Base-by-base conservation (phyloP, 2,113 vertebrate species). In the Cromileptes altivelis region DNA sequence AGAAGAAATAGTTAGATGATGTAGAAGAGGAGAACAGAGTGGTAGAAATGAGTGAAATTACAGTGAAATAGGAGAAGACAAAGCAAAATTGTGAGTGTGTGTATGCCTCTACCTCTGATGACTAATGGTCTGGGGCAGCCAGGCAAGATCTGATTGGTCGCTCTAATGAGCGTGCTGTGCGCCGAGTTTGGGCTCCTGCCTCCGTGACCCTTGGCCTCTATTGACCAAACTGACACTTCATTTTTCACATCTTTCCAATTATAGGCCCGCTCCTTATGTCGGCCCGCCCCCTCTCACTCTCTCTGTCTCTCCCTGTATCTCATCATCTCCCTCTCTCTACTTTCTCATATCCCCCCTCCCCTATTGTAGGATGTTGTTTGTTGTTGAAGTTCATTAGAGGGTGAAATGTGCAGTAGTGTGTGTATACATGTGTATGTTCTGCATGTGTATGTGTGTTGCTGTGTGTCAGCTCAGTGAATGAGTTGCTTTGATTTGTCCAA, bases 211-310 rank as follows among this genome's bases (percentile, higher is more conserved):
- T 97, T 97, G 96, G 92, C 97, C 97, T 97, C 96, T 98, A 97
- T 98, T 97, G 97, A 98, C 97, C 96, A 93, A 97, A 97, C 95
- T 97, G 97, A 98, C 97, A 97, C 96, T 97, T 98, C 97, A 98
- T 98, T 99, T 99, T 97, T 99, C 97, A 98, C 96, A 96, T 97
- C 96, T 96, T 97, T 97, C 96, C 97, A 97, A 98, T 98, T 98
- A 98, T 96, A 95, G 93, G 91, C 70, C 93, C 71, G 73, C 94
- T 95, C 80, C 95, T 96, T 96, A 95, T 92, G 94, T 95, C 70
- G 63, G 45, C 81, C 88, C 70, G 40, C 88, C 84, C 69, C 68
- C 70, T 86, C 75, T 74, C 70, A 30, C 47, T 69, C 77, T 1
- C 33, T 57, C 45, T 61, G 27, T 21, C 37, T 60, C 25, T 30